A percentile compares a stretch with the other conserved stretches of the same genome.
phyloP scores from a whole-genome alignment of 2,797 vertebrate species.

The Phalanger gymnotis region DNA sequence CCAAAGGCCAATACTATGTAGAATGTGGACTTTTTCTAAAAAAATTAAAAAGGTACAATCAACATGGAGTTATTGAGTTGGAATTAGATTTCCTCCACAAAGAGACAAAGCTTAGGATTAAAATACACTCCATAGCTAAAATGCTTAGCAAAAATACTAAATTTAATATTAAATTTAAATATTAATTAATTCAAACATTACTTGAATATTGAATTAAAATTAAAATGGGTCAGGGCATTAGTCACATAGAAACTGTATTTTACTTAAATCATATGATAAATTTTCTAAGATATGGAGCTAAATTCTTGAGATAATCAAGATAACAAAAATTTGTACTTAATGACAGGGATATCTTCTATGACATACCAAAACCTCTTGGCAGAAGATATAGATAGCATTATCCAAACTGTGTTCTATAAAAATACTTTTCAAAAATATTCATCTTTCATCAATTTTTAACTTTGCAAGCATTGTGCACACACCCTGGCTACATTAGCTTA shows the following conservation, averaged over 20 bases:
- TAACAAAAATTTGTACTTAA: background rate
- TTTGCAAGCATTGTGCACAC: background rate
- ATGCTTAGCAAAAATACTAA: constrained; percentile 29
- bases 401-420: constrained; percentile 19
- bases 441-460: background rate
- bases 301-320: constrained; percentile 43
- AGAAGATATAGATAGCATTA: background rate
- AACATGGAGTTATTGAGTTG: background rate
- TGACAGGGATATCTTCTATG: background rate
- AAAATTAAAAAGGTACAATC: background rate
- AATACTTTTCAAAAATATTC: background rate
- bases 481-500: background rate
- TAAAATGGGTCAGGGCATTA: background rate
- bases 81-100: background rate
- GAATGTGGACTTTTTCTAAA: background rate
- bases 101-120: background rate
- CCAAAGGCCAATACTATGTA: background rate
- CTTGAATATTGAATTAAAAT: background rate
- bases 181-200: constrained; percentile 8
- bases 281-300: background rate
- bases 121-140: background rate
- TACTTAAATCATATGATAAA: constrained; percentile 16
- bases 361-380: background rate
- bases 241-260: background rate
- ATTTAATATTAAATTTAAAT: constrained; percentile 3